These are phyloP conservation scores for Sicus ferrugineus DNA, from an alignment of 2,888 invertebrate species.

Conservation along the genomic window DNA sequence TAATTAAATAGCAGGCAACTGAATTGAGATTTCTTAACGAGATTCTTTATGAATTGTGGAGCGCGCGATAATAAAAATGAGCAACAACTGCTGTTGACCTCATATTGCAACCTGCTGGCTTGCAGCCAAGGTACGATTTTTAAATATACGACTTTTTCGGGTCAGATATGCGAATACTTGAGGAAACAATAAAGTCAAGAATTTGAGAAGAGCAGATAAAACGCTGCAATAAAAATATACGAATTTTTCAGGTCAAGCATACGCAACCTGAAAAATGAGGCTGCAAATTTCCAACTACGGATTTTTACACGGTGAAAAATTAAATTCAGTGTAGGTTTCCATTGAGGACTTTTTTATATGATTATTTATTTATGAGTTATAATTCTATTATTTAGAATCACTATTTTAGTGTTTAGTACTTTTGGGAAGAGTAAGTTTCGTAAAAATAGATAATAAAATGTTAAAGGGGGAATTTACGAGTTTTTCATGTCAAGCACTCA, in stretches of 20 bases:
- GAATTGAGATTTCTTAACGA: not conserved
- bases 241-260: not conserved
- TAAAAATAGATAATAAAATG: no score
- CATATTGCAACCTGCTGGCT: not conserved
- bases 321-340: no score
- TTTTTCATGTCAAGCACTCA: no score
- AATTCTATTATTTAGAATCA: no score
- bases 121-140: not conserved
- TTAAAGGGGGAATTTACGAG: no score
- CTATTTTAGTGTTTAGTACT: no score
- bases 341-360: no score
- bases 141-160: not conserved
- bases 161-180: not conserved
- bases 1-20: not conserved
- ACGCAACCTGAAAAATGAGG: no score
- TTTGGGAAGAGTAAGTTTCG: no score
- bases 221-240: not conserved
- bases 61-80: not conserved
- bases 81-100: not conserved
- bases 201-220: not conserved
- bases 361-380: no score
- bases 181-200: not conserved
- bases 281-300: no score
- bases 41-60: not conserved
- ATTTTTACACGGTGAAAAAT: no score